Conservation (phyloP, 2,113 vertebrate species). For the Manacus vitellinus region DNA sequence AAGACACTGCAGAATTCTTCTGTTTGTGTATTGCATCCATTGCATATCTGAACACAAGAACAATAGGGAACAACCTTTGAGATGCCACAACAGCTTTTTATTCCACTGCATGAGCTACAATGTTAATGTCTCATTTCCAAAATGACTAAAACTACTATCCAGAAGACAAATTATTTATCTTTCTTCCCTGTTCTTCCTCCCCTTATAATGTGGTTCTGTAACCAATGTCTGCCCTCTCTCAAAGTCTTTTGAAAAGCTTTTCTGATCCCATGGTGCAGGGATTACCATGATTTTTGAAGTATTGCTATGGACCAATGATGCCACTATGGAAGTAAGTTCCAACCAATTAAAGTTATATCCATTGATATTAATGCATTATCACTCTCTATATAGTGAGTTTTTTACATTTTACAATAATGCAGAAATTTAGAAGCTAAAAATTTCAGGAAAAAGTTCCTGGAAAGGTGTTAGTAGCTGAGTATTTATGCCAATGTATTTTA, state of each 20-base stretch:
- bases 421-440: not conserved
- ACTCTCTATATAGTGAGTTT: not conserved
- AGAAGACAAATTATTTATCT: not conserved
- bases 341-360: not conserved
- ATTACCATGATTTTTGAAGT: not conserved
- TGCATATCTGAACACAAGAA: not conserved
- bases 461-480: not conserved
- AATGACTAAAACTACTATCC: not conserved
- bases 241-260: not conserved
- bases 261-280: not conserved
- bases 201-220: not conserved
- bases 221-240: not conserved
- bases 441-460: not conserved
- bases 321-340: not conserved
- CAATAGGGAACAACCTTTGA: not conserved
- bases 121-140: not conserved
- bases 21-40: not conserved
- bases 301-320: not conserved
- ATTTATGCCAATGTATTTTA: not conserved
- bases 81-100: not conserved
- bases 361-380: not conserved
- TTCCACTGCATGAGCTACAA: not conserved
- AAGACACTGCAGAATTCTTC: not conserved
- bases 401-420: not conserved
- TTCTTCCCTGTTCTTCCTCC: not conserved